Percentiles rank a stretch among this genome's conserved stretches.
Conservation (phyloP, 2,797 vertebrate genomes). For the Peromyscus attwateri region DNA sequence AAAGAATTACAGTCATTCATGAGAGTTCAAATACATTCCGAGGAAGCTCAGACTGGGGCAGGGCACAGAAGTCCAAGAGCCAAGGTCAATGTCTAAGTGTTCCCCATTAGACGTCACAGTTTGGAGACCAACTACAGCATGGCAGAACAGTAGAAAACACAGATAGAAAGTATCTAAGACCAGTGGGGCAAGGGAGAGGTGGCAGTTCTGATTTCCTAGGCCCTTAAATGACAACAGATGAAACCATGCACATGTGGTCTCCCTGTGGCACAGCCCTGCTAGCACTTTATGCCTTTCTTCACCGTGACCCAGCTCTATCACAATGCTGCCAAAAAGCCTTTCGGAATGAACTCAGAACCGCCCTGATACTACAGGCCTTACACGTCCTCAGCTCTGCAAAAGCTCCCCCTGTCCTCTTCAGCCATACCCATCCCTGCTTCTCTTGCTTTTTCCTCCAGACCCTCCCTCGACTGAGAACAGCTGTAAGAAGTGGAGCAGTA, state of each 20-base stretch:
- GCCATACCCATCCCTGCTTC: constrained; percentile 23
- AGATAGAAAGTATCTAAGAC: constrained; percentile 46
- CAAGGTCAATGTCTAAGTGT: not conserved
- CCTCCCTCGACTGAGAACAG: constrained; percentile 18
- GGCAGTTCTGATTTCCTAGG: constrained; percentile 20
- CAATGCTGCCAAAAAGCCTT: constrained; percentile 20
- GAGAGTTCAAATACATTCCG: constrained; percentile 46
- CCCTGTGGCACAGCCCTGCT: not conserved
- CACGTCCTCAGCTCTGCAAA: constrained; percentile 30
- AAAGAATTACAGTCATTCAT: constrained; percentile 52
- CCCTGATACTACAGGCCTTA: not conserved
- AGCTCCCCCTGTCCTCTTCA: not conserved
- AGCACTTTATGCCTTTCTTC: not conserved
- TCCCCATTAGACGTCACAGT: constrained; percentile 10
- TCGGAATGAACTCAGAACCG: constrained; percentile 32
- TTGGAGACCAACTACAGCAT: constrained; percentile 23
- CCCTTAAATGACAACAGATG: not conserved
- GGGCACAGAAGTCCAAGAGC: constrained; percentile 13
- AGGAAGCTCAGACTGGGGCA: constrained; percentile 42
- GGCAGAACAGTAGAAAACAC: constrained; percentile 52
- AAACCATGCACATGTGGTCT: not conserved
- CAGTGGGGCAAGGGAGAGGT: not conserved
- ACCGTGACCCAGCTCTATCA: constrained; percentile 29
- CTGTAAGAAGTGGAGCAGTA: not conserved
- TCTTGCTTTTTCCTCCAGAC: not conserved